Evolutionary conservation across 2,888 invertebrate species (phyloP), one percentile per base, ranked within the genome.

Genomic region (Leucophora obtusa): DNA sequence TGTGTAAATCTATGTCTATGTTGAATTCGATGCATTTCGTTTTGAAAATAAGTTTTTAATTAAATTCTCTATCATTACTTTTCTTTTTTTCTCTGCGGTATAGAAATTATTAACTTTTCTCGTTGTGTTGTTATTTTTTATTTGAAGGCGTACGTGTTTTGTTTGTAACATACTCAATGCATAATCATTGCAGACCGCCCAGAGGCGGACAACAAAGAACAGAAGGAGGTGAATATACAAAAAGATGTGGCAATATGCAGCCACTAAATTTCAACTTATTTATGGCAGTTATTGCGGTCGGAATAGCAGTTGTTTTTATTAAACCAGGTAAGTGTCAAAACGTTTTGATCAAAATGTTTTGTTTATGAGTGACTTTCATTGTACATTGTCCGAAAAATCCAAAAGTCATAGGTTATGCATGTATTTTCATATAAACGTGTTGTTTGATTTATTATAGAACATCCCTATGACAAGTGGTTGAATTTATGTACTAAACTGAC

Each of bases 141-240:
- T 28, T 17, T 8, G 38, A 56, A 62, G 43, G 17, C 62, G 24
- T 43, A 33, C 63, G 80, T 78, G 56, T 54, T 82, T 79, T 75
- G 78, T 68, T 28, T 76, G 83, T 82, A 77, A 77, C 78, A 73
- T 82, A 53, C 77, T 82, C 66, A 82, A 86, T 87, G 86, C 83
- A 84, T 71, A 76, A 84, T 82, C 77, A 71, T 51, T 66, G 68
- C 66, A 54, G 68, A 63, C 74, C 56, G 50, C 43, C 21, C 60
- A 43, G 11, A 71, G 66, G 72, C 28, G 56, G 35, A 59, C 15
- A 14, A 11, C 51, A 5, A 59, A 10, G 38, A n/a, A 17, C n/a
- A 24, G 35, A 10, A 17, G 35, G 2, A 50, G 35, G 58, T 51
- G 56, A 53, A 47, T 18, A 33, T 28, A 43, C 14, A n/a, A 2